Percentiles rank a stretch among this genome's conserved stretches.
These are phyloP conservation scores for Xenentodon cancila DNA, from an alignment of 2,797 vertebrate genomes.

Conservation along the genomic window DNA sequence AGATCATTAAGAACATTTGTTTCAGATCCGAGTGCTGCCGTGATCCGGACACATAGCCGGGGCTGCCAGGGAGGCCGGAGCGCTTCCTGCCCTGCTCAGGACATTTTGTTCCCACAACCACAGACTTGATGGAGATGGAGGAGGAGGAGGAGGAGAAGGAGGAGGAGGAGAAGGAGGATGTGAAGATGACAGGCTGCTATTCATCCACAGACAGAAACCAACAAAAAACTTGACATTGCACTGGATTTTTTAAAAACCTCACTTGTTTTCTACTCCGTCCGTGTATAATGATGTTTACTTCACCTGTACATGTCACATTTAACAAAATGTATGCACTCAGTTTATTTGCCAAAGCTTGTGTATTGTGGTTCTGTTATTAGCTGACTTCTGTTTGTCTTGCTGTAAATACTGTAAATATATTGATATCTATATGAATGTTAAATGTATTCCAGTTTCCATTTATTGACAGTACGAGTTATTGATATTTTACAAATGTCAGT, in stretches of 20 bases:
- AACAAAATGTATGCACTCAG: constrained; percentile 76
- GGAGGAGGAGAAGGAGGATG: too few species aligned
- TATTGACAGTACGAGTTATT: constrained; percentile 79
- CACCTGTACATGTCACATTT: constrained; percentile 76
- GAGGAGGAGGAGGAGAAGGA: constrained; percentile 18
- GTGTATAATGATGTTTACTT: constrained; percentile 77
- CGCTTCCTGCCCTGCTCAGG: constrained; percentile 63
- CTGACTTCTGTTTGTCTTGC: constrained; percentile 54
- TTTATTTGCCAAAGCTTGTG: constrained; percentile 83
- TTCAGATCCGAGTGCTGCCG: neutral
- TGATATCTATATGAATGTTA: constrained; percentile 84
- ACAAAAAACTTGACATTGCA: constrained; percentile 79
- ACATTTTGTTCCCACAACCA: constrained; percentile 71
- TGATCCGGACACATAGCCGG: constrained; percentile 12
- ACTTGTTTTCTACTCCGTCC: constrained; percentile 72
- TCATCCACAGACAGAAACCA: constrained; percentile 59
- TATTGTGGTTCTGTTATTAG: constrained; percentile 65
- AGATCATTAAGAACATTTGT: neutral
- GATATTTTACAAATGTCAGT: constrained; percentile 78
- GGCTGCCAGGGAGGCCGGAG: constrained; percentile 3
- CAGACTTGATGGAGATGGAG: constrained; percentile 47
- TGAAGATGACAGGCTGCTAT: constrained; percentile 74
- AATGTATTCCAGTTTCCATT: constrained; percentile 81
- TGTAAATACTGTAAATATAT: constrained; percentile 84
- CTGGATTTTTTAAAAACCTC: constrained; percentile 78